A percentile compares a stretch with the other conserved stretches of the same genome.
These are phyloP conservation scores for Nemurella pictetii DNA, from an alignment of 2,888 invertebrate genomes.

Conservation along the genomic window DNA sequence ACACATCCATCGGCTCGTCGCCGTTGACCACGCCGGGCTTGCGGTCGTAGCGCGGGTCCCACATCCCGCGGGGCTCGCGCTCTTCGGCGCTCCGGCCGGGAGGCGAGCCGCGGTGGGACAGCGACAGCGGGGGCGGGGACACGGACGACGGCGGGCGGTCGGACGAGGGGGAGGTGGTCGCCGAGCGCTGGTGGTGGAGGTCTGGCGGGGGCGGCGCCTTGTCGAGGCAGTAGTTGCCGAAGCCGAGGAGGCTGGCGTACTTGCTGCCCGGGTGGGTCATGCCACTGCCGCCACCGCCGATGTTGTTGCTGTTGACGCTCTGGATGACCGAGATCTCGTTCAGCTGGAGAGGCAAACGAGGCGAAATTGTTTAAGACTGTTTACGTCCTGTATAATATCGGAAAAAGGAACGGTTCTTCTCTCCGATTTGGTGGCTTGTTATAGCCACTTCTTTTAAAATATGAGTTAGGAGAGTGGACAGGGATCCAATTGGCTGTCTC, in stretches of 20 bases:
- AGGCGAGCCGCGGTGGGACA: slow-evolving; percentile 54
- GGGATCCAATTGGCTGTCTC: no score
- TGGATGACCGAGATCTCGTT: slow-evolving; percentile 81
- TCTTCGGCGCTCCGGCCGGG: slow-evolving; percentile 26
- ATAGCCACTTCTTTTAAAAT: no score
- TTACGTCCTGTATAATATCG: no score
- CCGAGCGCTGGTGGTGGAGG: slow-evolving; percentile 42
- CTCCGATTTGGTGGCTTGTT: no score
- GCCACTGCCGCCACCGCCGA: slow-evolving; percentile 54
- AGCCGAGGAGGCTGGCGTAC: slow-evolving; percentile 77
- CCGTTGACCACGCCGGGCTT: slow-evolving; percentile 54
- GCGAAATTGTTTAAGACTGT: no score
- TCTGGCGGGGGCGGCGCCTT: slow-evolving; percentile 56
- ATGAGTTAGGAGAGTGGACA: no score
- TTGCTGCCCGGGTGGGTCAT: slow-evolving; percentile 56
- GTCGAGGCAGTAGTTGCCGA: slow-evolving; percentile 66
- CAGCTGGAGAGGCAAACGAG: slow-evolving; percentile 58
- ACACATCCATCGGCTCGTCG: slow-evolving; percentile 45
- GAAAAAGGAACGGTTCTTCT: no score
- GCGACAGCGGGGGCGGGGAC: slow-evolving; percentile 43
- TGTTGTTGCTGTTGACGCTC: slow-evolving; percentile 59
- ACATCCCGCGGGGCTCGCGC: slow-evolving; percentile 51
- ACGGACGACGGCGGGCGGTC: slow-evolving; percentile 54
- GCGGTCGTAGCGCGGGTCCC: slow-evolving; percentile 62
- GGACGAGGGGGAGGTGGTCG: slow-evolving; percentile 55